Base-by-base conservation (phyloP, 2,113 vertebrate species). In the Empidonax alnorum region DNA sequence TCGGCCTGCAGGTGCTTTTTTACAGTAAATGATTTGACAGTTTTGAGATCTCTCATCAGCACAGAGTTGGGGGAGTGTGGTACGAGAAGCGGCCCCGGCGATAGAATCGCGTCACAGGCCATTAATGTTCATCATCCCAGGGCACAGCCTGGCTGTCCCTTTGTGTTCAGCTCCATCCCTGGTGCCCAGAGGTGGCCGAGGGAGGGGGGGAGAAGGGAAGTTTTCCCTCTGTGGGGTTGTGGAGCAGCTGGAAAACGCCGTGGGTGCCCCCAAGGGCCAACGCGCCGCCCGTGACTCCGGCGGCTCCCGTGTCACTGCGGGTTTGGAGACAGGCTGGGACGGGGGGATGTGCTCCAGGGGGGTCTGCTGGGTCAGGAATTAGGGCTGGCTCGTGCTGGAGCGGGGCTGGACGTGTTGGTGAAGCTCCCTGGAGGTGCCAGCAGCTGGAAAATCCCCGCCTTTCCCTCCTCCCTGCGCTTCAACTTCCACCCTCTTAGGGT, bases 41-140 rank as follows among this genome's bases (percentile, higher is more conserved):
- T 69, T 87, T 91, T 67, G 80, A 68, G 80, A 50, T 16, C 74
- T 6, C 0, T 73, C 39, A 74, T 77, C 74, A 17, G 50, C 49
- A 21, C 37, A 16, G 24, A 81, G 79, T 75, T 10, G 4, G 23
- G 19, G n/a, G 19, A 41, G 50, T 49, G 82, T 7, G 35, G 35
- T 35, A 35, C 35, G 35, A 35, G 35, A 35, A 35, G 35, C 35
- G 35, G 74, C 69, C 62, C 62, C 41, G 14, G 84, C 58, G 86
- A 91, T 83, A 62, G 31, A 14, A 27, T 22, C 13, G 21, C 96
- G 96, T 95, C 97, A 89, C 76, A 94, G 47, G 3, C 66, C 83
- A 72, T 97, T 71, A 94, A n/a, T 68, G 75, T 89, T 67, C 77
- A 27, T 24, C 79, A 25, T 67, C 35, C 41, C 39, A 6, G 6